Base-by-base conservation (phyloP, 2,888 invertebrate species). In the Atethmia centrago region DNA sequence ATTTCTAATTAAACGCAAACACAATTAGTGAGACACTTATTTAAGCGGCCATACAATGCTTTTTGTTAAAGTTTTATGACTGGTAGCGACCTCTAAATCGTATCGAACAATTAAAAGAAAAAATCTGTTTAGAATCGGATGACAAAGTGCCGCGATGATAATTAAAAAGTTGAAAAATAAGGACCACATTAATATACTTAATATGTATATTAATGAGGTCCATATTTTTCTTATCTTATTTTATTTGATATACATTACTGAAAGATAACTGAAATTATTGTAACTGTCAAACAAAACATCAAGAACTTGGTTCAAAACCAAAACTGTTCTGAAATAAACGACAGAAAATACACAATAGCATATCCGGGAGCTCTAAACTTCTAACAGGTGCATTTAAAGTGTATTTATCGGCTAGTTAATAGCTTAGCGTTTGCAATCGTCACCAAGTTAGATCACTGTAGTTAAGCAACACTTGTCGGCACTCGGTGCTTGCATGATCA, bases 401-500 rank as follows among this genome's bases (percentile, higher is more conserved):
- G 45, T 59, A 58, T 42, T 55, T 80, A 80, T 72, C 72, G 64
- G n/a, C 28, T 71, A 19, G 31, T 64, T 69, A 47, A 59, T 73
- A 71, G 67, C 69, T 61, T n/a, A 19, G n/a, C 28, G 59, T 56
- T 68, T 64, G 67, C 65, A 70, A 75, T 55, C 83, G 73, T 81
- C 83, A 77, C 68, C 64, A 67, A 64, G 79, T 83, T 83, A 83
- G 74, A 81, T 83, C 83, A 83, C 73, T 73, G 62, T 51, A 71
- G 81, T 83, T 83, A 68, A 78, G 81, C 71, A 83, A 83, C 66
- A 80, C 67, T 72, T 70, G 68, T 55, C 65, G 47, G 62, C 63
- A 65, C 59, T 75, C 58, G 31, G 56, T 69, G 59, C 79, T 84
- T 84, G 83, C 83, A 79, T 83, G 83, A 82, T 81, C 81, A 74